Conservation (phyloP, 2,888 invertebrate species). For the Drosophila paramelanica region DNA sequence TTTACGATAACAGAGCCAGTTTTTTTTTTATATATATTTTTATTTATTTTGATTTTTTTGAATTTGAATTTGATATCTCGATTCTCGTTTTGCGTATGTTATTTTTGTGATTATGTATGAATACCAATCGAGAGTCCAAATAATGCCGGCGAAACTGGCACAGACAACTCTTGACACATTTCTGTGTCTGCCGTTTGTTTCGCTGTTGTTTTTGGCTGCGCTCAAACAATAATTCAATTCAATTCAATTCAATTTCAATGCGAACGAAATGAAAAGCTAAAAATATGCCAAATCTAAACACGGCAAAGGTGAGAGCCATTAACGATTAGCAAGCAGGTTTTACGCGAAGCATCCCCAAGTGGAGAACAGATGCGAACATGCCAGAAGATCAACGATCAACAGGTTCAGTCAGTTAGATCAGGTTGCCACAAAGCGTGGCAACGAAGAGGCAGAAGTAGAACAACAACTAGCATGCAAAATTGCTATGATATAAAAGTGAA, state of each 20-base stretch:
- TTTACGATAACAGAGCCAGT: constrained; percentile 36
- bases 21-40: background rate
- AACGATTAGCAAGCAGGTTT: constrained; percentile 56
- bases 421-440: constrained; percentile 19
- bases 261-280: constrained; percentile 61
- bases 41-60: constrained; percentile 1
- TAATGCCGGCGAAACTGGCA: constrained; percentile 50
- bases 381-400: constrained; percentile 17
- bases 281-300: constrained; percentile 55
- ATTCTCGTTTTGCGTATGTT: constrained; percentile 41
- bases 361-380: background rate
- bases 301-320: constrained; percentile 40
- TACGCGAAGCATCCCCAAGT: constrained; percentile 24
- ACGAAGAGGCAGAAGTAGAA: background rate
- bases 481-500: constrained; percentile 22
- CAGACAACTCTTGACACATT: constrained; percentile 63
- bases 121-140: constrained; percentile 25
- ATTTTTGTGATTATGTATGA: constrained; percentile 26
- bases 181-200: constrained; percentile 26
- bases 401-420: constrained; percentile 20
- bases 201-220: constrained; percentile 53
- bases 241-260: constrained; percentile 22
- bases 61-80: constrained; percentile 21
- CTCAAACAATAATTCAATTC: constrained; percentile 64
- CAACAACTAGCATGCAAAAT: constrained; percentile 16